Base-by-base conservation (phyloP, 2,888 invertebrate species). In the Epiperipatus broadwayi region DNA sequence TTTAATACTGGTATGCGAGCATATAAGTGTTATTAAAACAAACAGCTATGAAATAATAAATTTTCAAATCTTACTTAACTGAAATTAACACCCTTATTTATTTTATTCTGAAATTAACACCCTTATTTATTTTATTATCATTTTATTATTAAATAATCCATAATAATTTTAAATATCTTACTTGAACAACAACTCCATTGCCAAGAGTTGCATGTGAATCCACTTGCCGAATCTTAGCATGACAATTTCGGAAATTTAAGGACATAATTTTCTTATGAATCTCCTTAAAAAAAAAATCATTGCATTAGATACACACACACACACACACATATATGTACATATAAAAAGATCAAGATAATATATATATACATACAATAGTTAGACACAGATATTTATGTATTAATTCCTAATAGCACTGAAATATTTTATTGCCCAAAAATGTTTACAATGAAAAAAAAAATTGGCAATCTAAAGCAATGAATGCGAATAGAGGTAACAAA, bases 201-300 rank as follows among this genome's bases (percentile, higher is more conserved):
- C 79, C 84, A 41, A 93, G 71, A 36, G 93, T 93, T 20, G 83
- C 80, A 59, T 87, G 85, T 39, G 87, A 79, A 64, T 91, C 91
- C 47, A 93, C 89, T 66, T 91, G 89, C 46, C 80, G 79, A 56
- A 93, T 93, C 68, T 91, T 93, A 33, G 93, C 87, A 67, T 89
- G 89, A 59, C 93, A 93, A 64, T 93, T 89, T 40, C 78, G 73
- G 66, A 93, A 93, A 64, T 87, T 84, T 51, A 93, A 67, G 55
- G 85, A 83, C 62, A 85, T 78, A 50, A 95, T 91, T 57, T 84
- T 79, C 62, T 84, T 78, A 61, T 93, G 87, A 49, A 95, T 93
- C 58, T 89, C 80, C 64, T 83, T 78, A 5, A 52, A 44, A 28
- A 30, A n/a, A n/a, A n/a, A n/a, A n/a, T n/a, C n/a, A n/a, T n/a